Evolutionary conservation across 2,113 vertebrate genomes (phyloP).

Genomic region (Chamaetylas fuelleborni): DNA sequence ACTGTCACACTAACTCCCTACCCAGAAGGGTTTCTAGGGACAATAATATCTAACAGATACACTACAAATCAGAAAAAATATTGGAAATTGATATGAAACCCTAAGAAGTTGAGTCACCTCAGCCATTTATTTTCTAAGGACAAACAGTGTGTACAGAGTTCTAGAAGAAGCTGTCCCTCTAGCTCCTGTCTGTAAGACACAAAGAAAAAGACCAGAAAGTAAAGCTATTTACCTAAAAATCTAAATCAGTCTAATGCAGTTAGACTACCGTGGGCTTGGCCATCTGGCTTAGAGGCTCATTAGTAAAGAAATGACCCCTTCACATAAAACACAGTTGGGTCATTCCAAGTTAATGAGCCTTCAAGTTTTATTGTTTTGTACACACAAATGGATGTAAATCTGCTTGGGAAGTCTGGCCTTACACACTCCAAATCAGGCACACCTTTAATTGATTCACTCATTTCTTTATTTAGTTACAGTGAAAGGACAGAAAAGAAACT

Average conservation of each 20-base stretch:
- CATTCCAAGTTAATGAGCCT: conserved; percentile 67
- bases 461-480: not conserved
- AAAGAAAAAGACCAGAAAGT: not conserved
- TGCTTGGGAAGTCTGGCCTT: not conserved
- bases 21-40: not conserved
- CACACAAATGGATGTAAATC: conserved; percentile 1
- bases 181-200: not conserved
- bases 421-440: not conserved
- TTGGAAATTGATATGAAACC: not conserved
- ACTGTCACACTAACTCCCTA: not conserved
- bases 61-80: not conserved
- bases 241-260: conserved; percentile 47
- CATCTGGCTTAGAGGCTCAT: conserved; percentile 65
- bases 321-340: conserved; percentile 57
- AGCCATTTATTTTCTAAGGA: not conserved
- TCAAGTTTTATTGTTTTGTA: conserved; percentile 51
- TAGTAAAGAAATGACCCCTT: conserved; percentile 66
- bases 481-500: not conserved
- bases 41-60: not conserved
- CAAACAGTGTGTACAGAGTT: not conserved
- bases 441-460: not conserved
- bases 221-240: conserved; percentile 54
- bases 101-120: not conserved
- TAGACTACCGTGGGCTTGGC: conserved; percentile 36
- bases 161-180: not conserved